phyloP scores from a whole-genome alignment of 2,113 vertebrate species.

The Octodon degus region DNA sequence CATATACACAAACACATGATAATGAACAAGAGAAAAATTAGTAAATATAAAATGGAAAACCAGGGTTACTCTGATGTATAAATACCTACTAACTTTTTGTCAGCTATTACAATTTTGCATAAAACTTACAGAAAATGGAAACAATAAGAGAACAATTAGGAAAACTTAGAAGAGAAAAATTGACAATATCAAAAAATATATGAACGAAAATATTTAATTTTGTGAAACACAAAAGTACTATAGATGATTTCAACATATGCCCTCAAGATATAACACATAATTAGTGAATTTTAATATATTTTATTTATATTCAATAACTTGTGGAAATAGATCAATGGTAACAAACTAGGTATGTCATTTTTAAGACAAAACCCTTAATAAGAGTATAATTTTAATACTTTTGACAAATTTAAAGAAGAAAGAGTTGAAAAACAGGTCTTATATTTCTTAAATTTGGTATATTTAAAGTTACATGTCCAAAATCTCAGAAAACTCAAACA shows the following conservation, averaged over 20 bases:
- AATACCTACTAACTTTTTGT: background rate
- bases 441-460: background rate
- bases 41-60: background rate
- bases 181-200: background rate
- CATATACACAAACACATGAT: background rate
- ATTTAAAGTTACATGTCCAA: background rate
- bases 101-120: background rate
- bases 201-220: background rate
- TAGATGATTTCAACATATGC: background rate
- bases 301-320: background rate
- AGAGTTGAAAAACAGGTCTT: background rate
- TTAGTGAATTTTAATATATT: background rate
- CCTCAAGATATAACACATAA: background rate
- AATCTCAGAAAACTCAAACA: background rate
- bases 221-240: background rate
- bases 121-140: background rate
- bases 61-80: background rate
- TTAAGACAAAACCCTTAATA: background rate
- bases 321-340: background rate
- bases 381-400: background rate
- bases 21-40: background rate
- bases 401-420: background rate
- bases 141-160: background rate
- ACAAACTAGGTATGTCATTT: background rate
- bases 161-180: background rate